Evolutionary conservation across 2,888 invertebrate genomes (phyloP).

Genomic region (Galerucella calmariensis): DNA sequence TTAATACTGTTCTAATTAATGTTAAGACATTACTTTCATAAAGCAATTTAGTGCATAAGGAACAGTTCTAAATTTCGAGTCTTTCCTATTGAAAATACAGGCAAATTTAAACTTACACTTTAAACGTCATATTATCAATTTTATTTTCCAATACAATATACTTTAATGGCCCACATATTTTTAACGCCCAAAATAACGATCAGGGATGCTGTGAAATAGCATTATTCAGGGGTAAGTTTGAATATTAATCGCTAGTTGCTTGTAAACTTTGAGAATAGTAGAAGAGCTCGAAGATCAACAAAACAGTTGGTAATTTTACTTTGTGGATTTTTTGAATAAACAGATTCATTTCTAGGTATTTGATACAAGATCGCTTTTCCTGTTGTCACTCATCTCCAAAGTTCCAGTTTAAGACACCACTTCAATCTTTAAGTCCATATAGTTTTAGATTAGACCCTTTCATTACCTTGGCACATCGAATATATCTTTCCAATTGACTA

Average conservation of each 20-base stretch:
- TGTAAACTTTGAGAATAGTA: neutral
- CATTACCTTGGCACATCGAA: no score
- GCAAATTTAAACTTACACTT: no score
- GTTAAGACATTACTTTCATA: no score
- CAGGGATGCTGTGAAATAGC: neutral
- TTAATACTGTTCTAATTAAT: no score
- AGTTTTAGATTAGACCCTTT: no score
- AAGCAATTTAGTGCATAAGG: no score
- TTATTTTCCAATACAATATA: neutral
- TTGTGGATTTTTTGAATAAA: neutral
- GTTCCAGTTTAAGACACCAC: no score
- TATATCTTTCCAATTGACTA: no score
- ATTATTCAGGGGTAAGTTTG: slow-evolving; percentile 10
- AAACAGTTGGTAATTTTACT: neutral
- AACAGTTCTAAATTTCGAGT: no score
- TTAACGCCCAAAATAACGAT: slow-evolving; percentile 13
- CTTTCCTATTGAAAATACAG: no score
- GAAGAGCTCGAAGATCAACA: slow-evolving; percentile 6
- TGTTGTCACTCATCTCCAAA: neutral
- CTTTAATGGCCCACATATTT: slow-evolving; percentile 1
- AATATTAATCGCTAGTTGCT: neutral
- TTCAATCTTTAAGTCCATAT: no score
- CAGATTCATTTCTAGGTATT: neutral
- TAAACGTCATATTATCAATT: no score
- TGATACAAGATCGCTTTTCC: neutral